phyloP scores from a whole-genome alignment of 2,797 vertebrate species.

The Danio albolineatus region DNA sequence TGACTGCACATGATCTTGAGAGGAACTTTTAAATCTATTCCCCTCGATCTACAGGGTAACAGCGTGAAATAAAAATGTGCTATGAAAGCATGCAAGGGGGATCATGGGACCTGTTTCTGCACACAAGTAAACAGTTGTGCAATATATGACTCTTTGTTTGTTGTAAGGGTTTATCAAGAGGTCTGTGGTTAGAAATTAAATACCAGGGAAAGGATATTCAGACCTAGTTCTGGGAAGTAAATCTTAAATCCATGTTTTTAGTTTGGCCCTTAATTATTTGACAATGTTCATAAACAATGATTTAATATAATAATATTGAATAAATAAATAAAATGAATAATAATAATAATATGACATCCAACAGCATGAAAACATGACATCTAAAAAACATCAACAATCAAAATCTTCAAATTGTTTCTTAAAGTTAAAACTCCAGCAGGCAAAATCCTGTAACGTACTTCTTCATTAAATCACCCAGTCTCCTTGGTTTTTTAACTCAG shows the following conservation, averaged over 20 bases:
- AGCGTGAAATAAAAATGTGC: neutral
- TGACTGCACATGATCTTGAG: slow-evolving; percentile 17
- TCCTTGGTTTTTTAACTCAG: neutral
- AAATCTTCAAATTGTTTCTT: neutral
- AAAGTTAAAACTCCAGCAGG: neutral
- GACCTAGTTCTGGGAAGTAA: neutral
- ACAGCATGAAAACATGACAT: too few relatives aligned
- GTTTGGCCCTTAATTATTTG: too few relatives aligned
- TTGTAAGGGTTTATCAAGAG: neutral
- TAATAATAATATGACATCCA: too few relatives aligned
- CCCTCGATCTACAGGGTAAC: slow-evolving; percentile 51
- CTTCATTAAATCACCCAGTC: neutral
- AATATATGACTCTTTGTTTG: slow-evolving; percentile 14
- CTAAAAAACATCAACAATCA: too few relatives aligned
- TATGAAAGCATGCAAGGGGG: neutral
- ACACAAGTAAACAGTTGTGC: neutral
- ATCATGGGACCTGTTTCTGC: neutral
- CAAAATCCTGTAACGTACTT: neutral
- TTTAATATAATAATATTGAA: too few relatives aligned
- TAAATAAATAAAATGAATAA: too few relatives aligned
- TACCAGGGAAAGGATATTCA: neutral
- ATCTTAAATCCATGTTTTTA: too few relatives aligned
- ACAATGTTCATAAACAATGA: too few relatives aligned
- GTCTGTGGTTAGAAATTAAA: neutral
- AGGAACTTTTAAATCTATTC: slow-evolving; percentile 51